phyloP scores from a whole-genome alignment of 2,888 invertebrate genomes.

The Alentia gelatinosa region DNA sequence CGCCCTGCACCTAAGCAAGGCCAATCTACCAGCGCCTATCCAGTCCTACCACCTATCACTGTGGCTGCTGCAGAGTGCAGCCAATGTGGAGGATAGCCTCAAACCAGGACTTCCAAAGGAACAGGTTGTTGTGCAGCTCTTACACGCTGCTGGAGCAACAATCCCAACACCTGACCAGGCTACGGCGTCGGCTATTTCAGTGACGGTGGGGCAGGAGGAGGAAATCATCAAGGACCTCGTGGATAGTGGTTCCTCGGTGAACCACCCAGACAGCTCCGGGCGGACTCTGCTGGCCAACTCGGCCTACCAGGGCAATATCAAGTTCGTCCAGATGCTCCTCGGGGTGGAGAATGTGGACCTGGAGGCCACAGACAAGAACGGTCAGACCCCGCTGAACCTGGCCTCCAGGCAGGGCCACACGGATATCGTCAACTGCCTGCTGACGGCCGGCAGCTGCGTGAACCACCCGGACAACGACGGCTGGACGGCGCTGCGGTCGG shows the following conservation, averaged over 20 bases:
- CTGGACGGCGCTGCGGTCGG: conserved; percentile 85
- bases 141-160: conserved; percentile 94
- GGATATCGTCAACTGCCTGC: conserved; percentile 80
- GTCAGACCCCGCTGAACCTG: conserved; percentile 92
- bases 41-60: conserved; percentile 85
- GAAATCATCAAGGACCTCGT: conserved; percentile 84
- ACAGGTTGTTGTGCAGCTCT: conserved; percentile 83
- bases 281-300: conserved; percentile 89
- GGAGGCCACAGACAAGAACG: conserved; percentile 87
- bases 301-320: conserved; percentile 92
- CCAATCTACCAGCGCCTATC: conserved; percentile 75
- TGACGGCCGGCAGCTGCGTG: conserved; percentile 79
- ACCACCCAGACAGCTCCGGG: conserved; percentile 81
- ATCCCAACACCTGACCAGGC: conserved; percentile 85
- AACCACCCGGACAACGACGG: conserved; percentile 82
- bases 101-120: conserved; percentile 75
- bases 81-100: conserved; percentile 75
- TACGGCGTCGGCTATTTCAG: conserved; percentile 55
- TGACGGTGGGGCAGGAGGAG: conserved; percentile 65
- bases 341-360: conserved; percentile 84
- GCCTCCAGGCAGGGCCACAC: conserved; percentile 81
- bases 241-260: conserved; percentile 84
- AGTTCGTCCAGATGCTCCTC: conserved; percentile 92
- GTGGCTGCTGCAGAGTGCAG: conserved; percentile 85
- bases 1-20: conserved; percentile 81